Conservation (phyloP, 92 coral and sea anemone genomes). For the Palythoa caribaeorum region DNA sequence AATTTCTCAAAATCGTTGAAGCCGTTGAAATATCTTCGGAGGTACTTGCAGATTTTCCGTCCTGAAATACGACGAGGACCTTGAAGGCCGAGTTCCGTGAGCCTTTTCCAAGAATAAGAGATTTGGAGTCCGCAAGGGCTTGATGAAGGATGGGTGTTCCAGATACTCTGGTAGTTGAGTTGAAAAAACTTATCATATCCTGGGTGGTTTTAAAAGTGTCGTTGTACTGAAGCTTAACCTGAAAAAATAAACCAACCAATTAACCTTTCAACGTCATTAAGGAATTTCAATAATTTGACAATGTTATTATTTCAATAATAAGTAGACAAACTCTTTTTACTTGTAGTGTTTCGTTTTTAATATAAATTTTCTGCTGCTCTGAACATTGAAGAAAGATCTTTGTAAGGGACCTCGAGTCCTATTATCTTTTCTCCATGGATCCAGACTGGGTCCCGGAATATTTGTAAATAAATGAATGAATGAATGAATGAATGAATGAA, state of each 20-base stretch:
- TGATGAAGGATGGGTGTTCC: constrained; percentile 13
- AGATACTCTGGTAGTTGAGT: background rate
- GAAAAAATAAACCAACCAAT: background rate
- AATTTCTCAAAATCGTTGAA: background rate
- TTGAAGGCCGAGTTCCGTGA: constrained; percentile 14
- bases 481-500: too few relatives aligned
- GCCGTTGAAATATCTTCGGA: constrained; percentile 2
- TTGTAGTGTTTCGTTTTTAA: too few relatives aligned
- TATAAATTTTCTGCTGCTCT: too few relatives aligned
- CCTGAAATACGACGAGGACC: constrained; percentile 15
- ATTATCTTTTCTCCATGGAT: too few relatives aligned
- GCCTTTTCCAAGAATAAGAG: constrained; percentile 6
- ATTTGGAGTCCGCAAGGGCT: constrained; percentile 1
- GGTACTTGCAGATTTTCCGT: constrained; percentile 7
- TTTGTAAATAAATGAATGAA: too few relatives aligned
- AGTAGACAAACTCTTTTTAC: too few relatives aligned
- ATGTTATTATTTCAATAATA: too few relatives aligned
- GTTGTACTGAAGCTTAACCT: constrained; percentile 26
- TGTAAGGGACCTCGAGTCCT: too few relatives aligned
- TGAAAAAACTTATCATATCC: background rate
- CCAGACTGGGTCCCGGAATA: too few relatives aligned
- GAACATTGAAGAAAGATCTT: too few relatives aligned
- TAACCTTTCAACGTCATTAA: too few relatives aligned
- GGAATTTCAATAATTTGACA: too few relatives aligned
- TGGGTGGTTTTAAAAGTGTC: constrained; percentile 8